Evolutionary conservation across 2,888 invertebrate species (phyloP).

Genomic region (Taphrorychus bicolor): DNA sequence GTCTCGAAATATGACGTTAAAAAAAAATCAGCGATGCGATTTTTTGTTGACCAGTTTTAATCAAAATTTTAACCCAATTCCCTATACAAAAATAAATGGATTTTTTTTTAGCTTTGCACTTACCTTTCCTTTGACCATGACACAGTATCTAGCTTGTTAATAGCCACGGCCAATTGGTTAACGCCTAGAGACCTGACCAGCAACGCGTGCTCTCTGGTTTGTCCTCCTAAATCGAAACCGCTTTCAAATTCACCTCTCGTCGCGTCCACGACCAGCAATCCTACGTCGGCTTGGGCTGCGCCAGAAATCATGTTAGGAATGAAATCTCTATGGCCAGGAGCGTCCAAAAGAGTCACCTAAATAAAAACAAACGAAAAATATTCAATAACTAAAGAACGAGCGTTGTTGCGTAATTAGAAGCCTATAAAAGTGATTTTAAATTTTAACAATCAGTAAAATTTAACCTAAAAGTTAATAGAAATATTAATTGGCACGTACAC

Average conservation of each 20-base stretch:
- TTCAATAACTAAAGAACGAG: not conserved
- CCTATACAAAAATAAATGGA: no score
- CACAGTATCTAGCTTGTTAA: constrained; percentile 97
- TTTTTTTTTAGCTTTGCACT: not conserved
- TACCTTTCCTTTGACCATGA: constrained; percentile 81
- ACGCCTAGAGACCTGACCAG: constrained; percentile 91
- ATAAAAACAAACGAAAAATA: not conserved
- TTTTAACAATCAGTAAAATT: no score
- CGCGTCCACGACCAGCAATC: constrained; percentile 94
- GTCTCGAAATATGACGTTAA: no score
- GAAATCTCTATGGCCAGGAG: constrained; percentile 99
- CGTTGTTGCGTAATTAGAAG: no score
- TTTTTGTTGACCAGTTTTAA: no score
- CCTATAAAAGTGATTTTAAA: no score
- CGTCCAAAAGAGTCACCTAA: constrained; percentile 85
- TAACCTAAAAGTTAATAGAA: no score
- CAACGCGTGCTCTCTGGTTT: constrained; percentile 96
- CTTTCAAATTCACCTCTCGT: constrained; percentile 98
- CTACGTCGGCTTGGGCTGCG: constrained; percentile 97
- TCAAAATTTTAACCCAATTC: no score
- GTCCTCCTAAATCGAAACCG: constrained; percentile 97
- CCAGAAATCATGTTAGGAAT: constrained; percentile 99
- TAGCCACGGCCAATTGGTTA: constrained; percentile 90
- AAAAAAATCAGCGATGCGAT: no score
- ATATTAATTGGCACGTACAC: no score